Percentiles rank a stretch among this genome's conserved stretches.
Conservation (phyloP, 1,140 invertebrate genomes). For the Charaxes varanes region DNA sequence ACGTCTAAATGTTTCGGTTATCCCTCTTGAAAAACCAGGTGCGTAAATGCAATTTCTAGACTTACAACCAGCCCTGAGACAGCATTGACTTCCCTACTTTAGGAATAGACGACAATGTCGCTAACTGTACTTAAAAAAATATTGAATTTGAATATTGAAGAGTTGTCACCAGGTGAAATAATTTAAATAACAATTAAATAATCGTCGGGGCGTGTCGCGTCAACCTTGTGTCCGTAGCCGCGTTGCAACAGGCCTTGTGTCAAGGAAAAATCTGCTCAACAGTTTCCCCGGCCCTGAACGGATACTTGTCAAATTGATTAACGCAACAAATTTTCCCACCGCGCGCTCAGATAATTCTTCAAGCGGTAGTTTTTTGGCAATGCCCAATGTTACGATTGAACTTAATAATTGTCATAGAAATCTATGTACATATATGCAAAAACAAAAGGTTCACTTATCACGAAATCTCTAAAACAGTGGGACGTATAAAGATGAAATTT, state of each 20-base stretch:
- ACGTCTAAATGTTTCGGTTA: too few relatives aligned
- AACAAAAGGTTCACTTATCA: too few relatives aligned
- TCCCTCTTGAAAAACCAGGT: too few relatives aligned
- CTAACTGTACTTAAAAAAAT: too few relatives aligned
- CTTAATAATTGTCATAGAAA: too few relatives aligned
- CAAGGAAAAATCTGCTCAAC: conserved; percentile 69
- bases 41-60: background rate
- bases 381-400: too few relatives aligned
- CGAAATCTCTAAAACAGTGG: too few relatives aligned
- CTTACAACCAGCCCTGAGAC: background rate
- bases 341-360: conserved; percentile 5
- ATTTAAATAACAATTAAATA: conserved; percentile 71
- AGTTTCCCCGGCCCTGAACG: conserved; percentile 66
- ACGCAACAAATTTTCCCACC: conserved; percentile 22
- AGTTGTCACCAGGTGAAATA: conserved; percentile 30
- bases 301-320: conserved; percentile 26
- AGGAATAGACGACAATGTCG: too few relatives aligned
- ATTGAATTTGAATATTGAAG: conserved; percentile 19
- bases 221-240: conserved; percentile 63
- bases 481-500: too few relatives aligned
- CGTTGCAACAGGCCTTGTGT: conserved; percentile 68
- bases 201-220: conserved; percentile 64
- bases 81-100: too few relatives aligned
- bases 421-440: too few relatives aligned
- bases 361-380: too few relatives aligned